phyloP scores from a whole-genome alignment of 2,888 invertebrate genomes.

The Leucophenga montana region DNA sequence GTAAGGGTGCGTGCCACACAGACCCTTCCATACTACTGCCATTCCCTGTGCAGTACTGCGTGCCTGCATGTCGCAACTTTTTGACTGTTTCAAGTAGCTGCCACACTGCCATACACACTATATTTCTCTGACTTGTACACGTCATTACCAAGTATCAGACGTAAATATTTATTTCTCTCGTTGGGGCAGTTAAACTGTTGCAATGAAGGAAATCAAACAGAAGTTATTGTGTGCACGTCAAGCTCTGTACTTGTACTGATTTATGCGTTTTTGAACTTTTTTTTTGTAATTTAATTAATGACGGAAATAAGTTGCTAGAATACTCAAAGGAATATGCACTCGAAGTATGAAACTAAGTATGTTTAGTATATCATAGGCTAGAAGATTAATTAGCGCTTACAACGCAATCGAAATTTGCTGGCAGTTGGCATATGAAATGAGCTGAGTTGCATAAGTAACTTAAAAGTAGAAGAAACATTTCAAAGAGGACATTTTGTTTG shows the following conservation, averaged over 20 bases:
- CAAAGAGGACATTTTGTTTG: too few relatives aligned
- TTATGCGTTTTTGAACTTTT: conserved; percentile 67
- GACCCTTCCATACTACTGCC: not conserved
- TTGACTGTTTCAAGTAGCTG: conserved; percentile 10
- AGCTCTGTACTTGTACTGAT: conserved; percentile 47
- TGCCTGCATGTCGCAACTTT: conserved; percentile 16
- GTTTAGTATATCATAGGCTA: conserved; percentile 37
- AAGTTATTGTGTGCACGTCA: not conserved
- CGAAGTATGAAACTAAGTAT: too few relatives aligned
- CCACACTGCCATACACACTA: not conserved
- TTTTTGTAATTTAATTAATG: conserved; percentile 67
- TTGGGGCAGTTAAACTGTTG: conserved; percentile 15
- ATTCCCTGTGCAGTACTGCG: not conserved
- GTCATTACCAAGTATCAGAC: conserved; percentile 7
- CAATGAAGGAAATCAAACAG: not conserved
- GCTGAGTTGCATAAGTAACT: not conserved
- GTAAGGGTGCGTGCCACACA: not conserved
- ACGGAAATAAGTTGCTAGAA: conserved; percentile 52
- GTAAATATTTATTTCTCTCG: conserved; percentile 24
- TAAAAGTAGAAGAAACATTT: too few relatives aligned
- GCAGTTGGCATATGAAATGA: conserved; percentile 3
- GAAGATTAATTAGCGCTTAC: conserved; percentile 62
- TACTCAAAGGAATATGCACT: too few relatives aligned
- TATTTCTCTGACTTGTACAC: not conserved
- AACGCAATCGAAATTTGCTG: conserved; percentile 49